Evolutionary conservation across 2,113 vertebrate genomes (phyloP).

Genomic region (Numida meleagris): DNA sequence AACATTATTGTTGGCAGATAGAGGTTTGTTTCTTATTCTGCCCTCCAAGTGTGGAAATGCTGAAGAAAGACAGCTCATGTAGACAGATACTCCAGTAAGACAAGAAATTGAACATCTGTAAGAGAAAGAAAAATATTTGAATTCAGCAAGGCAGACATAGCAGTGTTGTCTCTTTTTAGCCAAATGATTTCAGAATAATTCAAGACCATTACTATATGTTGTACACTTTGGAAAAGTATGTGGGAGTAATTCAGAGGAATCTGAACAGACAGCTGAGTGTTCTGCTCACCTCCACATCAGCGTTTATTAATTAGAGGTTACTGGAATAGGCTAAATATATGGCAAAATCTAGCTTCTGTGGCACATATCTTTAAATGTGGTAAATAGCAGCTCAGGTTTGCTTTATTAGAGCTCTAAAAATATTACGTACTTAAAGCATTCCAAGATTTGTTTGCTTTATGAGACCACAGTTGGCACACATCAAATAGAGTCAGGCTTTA

Average conservation of each 20-base stretch:
- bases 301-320: conserved; percentile 35
- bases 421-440: conserved; percentile 28
- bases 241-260: conserved; percentile 42
- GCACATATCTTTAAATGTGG: conserved; percentile 41
- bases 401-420: conserved; percentile 53
- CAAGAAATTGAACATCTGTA: conserved; percentile 55
- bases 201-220: conserved; percentile 19
- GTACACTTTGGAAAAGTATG: conserved; percentile 28
- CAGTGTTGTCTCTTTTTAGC: conserved; percentile 10
- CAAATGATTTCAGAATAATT: conserved; percentile 29
- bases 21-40: conserved; percentile 20
- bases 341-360: conserved; percentile 19
- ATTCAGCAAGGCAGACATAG: conserved; percentile 6
- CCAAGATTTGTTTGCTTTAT: conserved; percentile 44
- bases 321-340: conserved; percentile 9
- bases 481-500: neutral
- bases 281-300: conserved; percentile 23
- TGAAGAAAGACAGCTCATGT: conserved; percentile 43
- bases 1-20: conserved; percentile 23
- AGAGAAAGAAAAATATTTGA: conserved; percentile 1
- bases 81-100: neutral
- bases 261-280: neutral
- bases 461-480: conserved; percentile 19
- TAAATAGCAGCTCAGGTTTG: conserved; percentile 44
- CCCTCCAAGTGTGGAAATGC: neutral